These are phyloP conservation scores for Ditylenchus weischeri DNA, from an alignment of 2,888 invertebrate genomes.

Conservation along the genomic window DNA sequence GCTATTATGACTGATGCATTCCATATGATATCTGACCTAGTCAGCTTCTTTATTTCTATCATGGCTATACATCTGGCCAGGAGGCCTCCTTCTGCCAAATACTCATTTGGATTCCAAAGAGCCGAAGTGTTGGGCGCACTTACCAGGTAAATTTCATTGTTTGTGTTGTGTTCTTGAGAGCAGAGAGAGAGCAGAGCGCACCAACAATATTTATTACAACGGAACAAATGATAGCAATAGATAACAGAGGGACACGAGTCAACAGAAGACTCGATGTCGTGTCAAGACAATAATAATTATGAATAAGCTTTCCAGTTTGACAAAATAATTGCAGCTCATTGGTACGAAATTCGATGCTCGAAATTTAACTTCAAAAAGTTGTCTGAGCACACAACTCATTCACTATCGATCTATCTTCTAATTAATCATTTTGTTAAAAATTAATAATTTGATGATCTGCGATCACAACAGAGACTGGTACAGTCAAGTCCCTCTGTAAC, in stretches of 20 bases:
- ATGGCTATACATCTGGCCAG: conserved; percentile 81
- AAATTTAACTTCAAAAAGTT: not conserved
- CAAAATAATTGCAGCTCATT: conserved; percentile 7
- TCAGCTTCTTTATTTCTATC: conserved; percentile 93
- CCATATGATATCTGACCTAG: conserved; percentile 91
- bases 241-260: too few species aligned
- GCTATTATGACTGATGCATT: conserved; percentile 92
- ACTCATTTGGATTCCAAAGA: conserved; percentile 87
- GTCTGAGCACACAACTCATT: not conserved
- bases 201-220: too few species aligned
- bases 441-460: too few species aligned
- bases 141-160: conserved; percentile 59
- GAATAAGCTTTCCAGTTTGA: too few species aligned
- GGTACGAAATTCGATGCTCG: not conserved
- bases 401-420: not conserved
- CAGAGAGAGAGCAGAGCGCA: too few species aligned
- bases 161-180: too few species aligned
- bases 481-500: too few species aligned
- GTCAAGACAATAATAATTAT: too few species aligned
- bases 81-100: conserved; percentile 75
- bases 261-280: too few species aligned
- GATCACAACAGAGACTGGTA: too few species aligned
- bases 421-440: too few species aligned
- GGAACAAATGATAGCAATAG: too few species aligned
- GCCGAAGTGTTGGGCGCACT: conserved; percentile 66